A percentile compares a stretch with the other conserved stretches of the same genome.
phyloP scores from a whole-genome alignment of 1,140 invertebrate genomes.

The Phymorhynchus buccinoides region DNA sequence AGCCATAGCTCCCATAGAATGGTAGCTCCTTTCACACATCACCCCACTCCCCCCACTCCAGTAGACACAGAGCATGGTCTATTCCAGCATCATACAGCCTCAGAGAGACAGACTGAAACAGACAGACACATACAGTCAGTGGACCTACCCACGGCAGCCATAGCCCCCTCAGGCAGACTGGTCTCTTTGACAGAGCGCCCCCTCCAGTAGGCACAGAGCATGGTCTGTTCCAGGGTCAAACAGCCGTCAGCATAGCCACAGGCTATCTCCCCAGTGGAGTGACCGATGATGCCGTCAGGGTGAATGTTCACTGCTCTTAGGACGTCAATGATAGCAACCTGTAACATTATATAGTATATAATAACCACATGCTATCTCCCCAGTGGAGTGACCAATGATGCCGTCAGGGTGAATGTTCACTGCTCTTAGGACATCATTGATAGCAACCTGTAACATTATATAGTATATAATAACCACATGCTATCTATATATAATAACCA shows the following conservation, averaged over 20 bases:
- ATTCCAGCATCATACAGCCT: slow-evolving; percentile 91
- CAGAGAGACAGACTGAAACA: too few species aligned
- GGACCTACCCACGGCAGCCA: slow-evolving; percentile 87
- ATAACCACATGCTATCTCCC: too few species aligned
- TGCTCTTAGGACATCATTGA: too few species aligned
- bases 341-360: too few species aligned
- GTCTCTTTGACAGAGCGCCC: slow-evolving; percentile 89
- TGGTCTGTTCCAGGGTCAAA: slow-evolving; percentile 92
- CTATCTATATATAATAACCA: too few species aligned
- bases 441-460: too few species aligned
- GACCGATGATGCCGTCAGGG: slow-evolving; percentile 95
- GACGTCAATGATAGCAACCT: slow-evolving; percentile 91
- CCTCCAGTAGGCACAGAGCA: slow-evolving; percentile 92
- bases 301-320: slow-evolving; percentile 84
- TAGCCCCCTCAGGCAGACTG: slow-evolving; percentile 82
- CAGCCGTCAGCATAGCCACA: slow-evolving; percentile 98
- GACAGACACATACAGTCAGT: too few species aligned
- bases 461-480: too few species aligned
- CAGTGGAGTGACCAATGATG: too few species aligned
- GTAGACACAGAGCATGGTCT: slow-evolving; percentile 92
- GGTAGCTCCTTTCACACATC: too few species aligned
- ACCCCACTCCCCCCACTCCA: slow-evolving; percentile 90
- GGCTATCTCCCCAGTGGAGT: slow-evolving; percentile 84
- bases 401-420: too few species aligned
- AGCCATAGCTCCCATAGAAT: slow-evolving; percentile 86